Conservation (phyloP, 2,797 vertebrate genomes). For the Sciurus carolinensis region DNA sequence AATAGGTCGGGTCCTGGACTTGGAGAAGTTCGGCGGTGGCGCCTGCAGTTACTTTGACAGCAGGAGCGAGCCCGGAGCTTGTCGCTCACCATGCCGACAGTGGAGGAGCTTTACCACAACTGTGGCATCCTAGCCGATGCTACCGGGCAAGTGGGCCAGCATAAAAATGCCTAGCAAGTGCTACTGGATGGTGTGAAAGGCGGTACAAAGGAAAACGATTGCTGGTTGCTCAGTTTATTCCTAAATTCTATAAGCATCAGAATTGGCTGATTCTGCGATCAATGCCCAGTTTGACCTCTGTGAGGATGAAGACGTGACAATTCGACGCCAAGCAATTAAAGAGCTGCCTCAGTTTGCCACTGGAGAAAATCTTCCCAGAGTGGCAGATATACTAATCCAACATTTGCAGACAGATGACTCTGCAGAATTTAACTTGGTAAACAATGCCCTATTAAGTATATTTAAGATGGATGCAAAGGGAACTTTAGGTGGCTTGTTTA, state of each 20-base stretch:
- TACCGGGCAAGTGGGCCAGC: slow-evolving; percentile 95
- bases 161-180: no score
- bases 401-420: slow-evolving; percentile 99
- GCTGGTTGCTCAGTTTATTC: no score
- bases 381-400: slow-evolving; percentile 98
- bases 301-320: slow-evolving; percentile 75
- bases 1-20: slow-evolving; percentile 57
- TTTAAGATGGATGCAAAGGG: slow-evolving; percentile 99
- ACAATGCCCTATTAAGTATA: slow-evolving; percentile 96
- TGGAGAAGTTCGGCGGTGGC: slow-evolving; percentile 69
- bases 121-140: slow-evolving; percentile 97
- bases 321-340: slow-evolving; percentile 98
- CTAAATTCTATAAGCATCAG: no score
- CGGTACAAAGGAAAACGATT: no score
- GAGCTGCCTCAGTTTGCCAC: slow-evolving; percentile 98
- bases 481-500: slow-evolving; percentile 97
- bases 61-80: slow-evolving; percentile 46
- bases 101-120: slow-evolving; percentile 98
- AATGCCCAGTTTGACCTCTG: slow-evolving; percentile 85
- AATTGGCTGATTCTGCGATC: no score
- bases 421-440: slow-evolving; percentile 99
- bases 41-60: slow-evolving; percentile 43
- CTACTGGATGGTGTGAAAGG: no score
- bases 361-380: slow-evolving; percentile 97
- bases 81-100: slow-evolving; percentile 90